Evolutionary conservation across 2,888 invertebrate genomes (phyloP).

Genomic region (Parnassius glacialis): DNA sequence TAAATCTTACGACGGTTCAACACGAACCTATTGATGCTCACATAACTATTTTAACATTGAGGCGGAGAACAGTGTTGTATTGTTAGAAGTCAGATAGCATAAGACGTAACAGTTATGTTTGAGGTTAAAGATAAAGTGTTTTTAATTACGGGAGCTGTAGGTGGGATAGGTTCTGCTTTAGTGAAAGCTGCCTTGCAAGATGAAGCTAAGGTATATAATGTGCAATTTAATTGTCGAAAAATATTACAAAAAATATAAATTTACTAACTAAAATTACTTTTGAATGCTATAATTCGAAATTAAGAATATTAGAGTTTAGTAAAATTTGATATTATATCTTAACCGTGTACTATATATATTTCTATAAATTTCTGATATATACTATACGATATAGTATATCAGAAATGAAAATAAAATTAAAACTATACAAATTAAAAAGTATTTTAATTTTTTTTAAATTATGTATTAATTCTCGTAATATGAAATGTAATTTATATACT

Average conservation of each 20-base stretch:
- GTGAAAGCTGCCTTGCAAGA: slow-evolving; percentile 50
- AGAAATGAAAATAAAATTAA: no score
- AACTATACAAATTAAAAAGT: no score
- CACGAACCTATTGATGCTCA: background rate
- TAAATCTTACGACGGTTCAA: background rate
- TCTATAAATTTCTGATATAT: no score
- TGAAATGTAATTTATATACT: no score
- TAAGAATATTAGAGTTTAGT: no score
- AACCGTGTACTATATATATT: no score
- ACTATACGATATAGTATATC: no score
- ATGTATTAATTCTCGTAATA: no score
- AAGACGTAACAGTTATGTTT: slow-evolving; percentile 40
- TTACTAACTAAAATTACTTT: background rate
- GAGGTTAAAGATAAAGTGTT: slow-evolving; percentile 54
- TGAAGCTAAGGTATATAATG: slow-evolving; percentile 53
- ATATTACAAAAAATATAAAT: background rate
- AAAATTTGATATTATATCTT: no score
- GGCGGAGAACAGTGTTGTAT: slow-evolving; percentile 1
- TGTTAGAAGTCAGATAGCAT: slow-evolving; percentile 2
- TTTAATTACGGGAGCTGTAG: slow-evolving; percentile 62
- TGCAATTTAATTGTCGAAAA: background rate
- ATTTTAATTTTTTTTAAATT: no score
- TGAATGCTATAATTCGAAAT: background rate
- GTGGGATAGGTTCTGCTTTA: slow-evolving; percentile 60
- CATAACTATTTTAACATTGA: slow-evolving; percentile 5